A percentile compares a stretch with the other conserved stretches of the same genome.
Conservation (phyloP, 2,888 invertebrate genomes). For the Gerris lacustris region DNA sequence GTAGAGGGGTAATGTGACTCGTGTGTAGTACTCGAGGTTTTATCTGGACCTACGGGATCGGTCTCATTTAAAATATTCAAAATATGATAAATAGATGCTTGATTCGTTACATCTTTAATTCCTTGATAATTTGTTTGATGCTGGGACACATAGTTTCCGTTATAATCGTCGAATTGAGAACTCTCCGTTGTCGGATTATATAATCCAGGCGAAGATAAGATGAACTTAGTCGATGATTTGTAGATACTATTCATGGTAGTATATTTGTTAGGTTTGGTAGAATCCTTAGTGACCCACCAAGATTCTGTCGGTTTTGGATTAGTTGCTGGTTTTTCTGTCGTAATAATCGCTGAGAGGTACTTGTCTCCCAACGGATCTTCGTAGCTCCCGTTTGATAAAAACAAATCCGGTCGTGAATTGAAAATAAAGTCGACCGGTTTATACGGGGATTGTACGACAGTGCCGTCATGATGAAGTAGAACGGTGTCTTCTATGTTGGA, state of each 20-base stretch:
- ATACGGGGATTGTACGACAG: constrained; percentile 36
- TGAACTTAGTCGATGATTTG: not conserved
- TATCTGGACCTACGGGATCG: not conserved
- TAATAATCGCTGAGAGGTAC: constrained; percentile 22
- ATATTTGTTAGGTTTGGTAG: not conserved
- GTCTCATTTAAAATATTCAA: not conserved
- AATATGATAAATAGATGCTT: constrained; percentile 38
- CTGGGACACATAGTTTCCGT: not conserved
- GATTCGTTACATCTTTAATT: constrained; percentile 23
- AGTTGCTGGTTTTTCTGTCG: constrained; percentile 23
- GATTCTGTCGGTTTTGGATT: constrained; percentile 23
- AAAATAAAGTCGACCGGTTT: constrained; percentile 37
- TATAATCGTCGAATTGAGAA: not conserved
- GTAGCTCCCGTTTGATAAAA: constrained; percentile 19
- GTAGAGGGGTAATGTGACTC: not conserved
- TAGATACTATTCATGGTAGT: not conserved
- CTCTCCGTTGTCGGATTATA: not conserved
- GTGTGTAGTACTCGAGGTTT: not conserved
- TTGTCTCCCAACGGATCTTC: constrained; percentile 10
- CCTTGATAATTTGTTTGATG: constrained; percentile 9
- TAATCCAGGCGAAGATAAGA: not conserved
- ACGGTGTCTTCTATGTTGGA: constrained; percentile 37
- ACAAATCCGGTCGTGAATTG: constrained; percentile 27
- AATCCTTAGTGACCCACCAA: not conserved
- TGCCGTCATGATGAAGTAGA: constrained; percentile 39